Evolutionary conservation across 1,140 invertebrate species (phyloP).

Genomic region (Eupeodes corollae): DNA sequence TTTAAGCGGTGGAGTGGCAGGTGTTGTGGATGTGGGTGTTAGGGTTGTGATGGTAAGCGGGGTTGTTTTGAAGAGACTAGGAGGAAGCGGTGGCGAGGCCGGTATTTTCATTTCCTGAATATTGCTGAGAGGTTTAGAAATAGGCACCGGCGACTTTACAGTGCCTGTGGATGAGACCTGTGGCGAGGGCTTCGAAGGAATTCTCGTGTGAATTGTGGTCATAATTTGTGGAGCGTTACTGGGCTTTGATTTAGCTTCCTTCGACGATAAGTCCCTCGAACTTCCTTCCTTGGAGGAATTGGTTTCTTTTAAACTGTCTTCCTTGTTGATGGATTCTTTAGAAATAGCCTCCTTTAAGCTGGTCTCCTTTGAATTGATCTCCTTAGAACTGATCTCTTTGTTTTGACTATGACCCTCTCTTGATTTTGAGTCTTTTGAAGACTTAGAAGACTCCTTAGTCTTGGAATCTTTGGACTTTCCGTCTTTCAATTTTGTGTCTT

Average conservation of each 20-base stretch:
- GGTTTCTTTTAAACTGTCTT: too few relatives aligned
- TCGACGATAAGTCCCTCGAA: neutral
- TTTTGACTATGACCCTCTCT: too few relatives aligned
- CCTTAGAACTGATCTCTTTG: too few relatives aligned
- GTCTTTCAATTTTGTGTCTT: neutral
- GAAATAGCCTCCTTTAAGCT: too few relatives aligned
- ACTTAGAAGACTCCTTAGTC: neutral
- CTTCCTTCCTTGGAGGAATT: too few relatives aligned
- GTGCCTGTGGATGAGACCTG: neutral
- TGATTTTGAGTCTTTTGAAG: neutral
- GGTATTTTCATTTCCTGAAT: constrained; percentile 17
- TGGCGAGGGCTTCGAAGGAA: neutral
- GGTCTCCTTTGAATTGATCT: too few relatives aligned
- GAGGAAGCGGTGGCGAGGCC: constrained; percentile 28
- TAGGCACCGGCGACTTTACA: neutral
- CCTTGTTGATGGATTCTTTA: too few relatives aligned
- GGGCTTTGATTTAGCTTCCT: neutral
- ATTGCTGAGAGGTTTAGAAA: constrained; percentile 6
- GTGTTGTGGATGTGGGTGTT: neutral
- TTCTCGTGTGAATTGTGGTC: neutral
- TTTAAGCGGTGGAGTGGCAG: neutral
- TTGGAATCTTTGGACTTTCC: neutral
- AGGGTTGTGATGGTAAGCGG: constrained; percentile 13
- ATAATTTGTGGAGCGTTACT: neutral
- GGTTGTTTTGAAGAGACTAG: constrained; percentile 27